A percentile compares a stretch with the other conserved stretches of the same genome.
Evolutionary conservation across 2,888 invertebrate species (phyloP).

Genomic region (Leistus spinibarbis): DNA sequence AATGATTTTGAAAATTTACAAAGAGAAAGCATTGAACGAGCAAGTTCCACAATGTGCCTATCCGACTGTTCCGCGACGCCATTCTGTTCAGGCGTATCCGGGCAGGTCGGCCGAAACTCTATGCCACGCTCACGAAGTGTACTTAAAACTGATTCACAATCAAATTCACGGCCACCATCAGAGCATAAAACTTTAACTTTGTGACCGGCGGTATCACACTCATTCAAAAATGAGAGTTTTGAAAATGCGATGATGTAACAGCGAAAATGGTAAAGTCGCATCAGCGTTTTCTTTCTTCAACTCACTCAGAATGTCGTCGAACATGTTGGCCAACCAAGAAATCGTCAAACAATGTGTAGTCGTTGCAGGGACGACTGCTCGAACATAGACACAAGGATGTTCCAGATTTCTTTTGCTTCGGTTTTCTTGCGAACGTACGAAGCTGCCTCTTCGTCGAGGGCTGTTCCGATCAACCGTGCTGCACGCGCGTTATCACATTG

Average conservation of each 20-base stretch:
- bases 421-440: too few relatives aligned
- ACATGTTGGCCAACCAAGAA: slow-evolving; percentile 42
- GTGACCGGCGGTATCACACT: slow-evolving; percentile 43
- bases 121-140: slow-evolving; percentile 36
- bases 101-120: slow-evolving; percentile 20
- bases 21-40: slow-evolving; percentile 38
- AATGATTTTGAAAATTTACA: slow-evolving; percentile 32
- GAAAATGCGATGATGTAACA: slow-evolving; percentile 44
- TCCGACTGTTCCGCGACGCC: slow-evolving; percentile 26
- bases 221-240: slow-evolving; percentile 44
- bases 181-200: slow-evolving; percentile 44
- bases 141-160: slow-evolving; percentile 33
- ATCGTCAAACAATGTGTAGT: too few relatives aligned
- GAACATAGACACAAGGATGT: too few relatives aligned
- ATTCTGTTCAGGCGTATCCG: slow-evolving; percentile 16
- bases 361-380: slow-evolving; percentile 43
- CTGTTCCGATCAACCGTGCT: slow-evolving; percentile 43
- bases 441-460: slow-evolving; percentile 43
- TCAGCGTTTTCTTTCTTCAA: slow-evolving; percentile 39
- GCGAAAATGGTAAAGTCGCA: slow-evolving; percentile 40
- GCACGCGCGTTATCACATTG: slow-evolving; percentile 43
- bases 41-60: slow-evolving; percentile 24
- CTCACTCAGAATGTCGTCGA: slow-evolving; percentile 41
- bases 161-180: slow-evolving; percentile 42
- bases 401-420: slow-evolving; percentile 36